These are phyloP conservation scores for Ariolimax columbianus DNA, from an alignment of 2,888 invertebrate species.

Conservation along the genomic window DNA sequence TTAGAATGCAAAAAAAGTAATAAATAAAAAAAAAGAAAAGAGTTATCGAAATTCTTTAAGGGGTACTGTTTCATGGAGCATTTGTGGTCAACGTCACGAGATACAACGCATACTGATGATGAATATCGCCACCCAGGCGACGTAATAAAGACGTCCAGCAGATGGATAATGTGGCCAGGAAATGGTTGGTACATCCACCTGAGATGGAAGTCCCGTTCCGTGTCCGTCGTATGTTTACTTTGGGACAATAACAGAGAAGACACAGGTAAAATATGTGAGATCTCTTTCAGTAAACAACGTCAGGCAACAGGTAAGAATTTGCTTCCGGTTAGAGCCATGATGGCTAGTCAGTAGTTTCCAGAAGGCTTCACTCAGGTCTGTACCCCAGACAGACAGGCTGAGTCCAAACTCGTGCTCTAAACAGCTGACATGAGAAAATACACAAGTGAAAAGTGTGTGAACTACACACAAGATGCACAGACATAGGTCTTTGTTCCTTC, in stretches of 20 bases:
- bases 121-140: no score
- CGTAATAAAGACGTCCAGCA: no score
- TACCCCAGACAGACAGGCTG: constrained; percentile 1
- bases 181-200: neutral
- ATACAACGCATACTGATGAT: no score
- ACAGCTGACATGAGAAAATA: constrained; percentile 28
- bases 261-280: constrained; percentile 14
- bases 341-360: neutral
- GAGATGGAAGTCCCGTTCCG: neutral
- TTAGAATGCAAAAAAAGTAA: no score
- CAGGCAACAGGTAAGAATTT: constrained; percentile 8
- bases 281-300: constrained; percentile 17
- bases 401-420: neutral
- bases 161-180: no score
- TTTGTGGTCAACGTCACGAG: no score
- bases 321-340: constrained; percentile 27
- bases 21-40: no score
- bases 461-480: neutral
- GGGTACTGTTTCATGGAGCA: no score
- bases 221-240: neutral
- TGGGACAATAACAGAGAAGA: constrained; percentile 6
- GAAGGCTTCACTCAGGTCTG: neutral
- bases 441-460: constrained; percentile 18
- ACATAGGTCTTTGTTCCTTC: no score
- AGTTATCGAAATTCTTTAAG: no score